Evolutionary conservation across 1,140 invertebrate genomes (phyloP).

Genomic region (Orius laevigatus): DNA sequence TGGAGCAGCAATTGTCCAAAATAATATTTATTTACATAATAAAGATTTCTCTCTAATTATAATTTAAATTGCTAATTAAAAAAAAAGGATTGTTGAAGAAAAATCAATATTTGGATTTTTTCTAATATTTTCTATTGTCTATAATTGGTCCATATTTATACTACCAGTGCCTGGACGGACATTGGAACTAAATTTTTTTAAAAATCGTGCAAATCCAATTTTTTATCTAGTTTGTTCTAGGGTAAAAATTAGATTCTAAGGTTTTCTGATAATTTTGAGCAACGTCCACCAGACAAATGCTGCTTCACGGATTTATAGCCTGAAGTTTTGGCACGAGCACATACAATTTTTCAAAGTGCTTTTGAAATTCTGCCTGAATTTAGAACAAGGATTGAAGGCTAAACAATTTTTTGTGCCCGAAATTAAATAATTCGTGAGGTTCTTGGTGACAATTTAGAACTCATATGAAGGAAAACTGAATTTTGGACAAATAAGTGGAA

Average conservation of each 20-base stretch:
- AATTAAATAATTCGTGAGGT: too few relatives aligned
- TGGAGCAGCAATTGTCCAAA: neutral
- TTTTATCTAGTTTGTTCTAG: neutral
- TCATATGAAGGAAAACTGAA: neutral
- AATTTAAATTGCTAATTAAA: too few relatives aligned
- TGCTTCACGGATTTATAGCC: slow-evolving; percentile 4
- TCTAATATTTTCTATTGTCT: slow-evolving; percentile 2
- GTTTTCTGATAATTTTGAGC: slow-evolving; percentile 1
- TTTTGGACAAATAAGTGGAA: too few relatives aligned
- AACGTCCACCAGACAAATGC: slow-evolving; percentile 5
- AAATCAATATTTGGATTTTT: too few relatives aligned
- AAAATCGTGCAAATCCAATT: neutral
- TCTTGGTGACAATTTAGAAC: too few relatives aligned
- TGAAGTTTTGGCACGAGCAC: neutral
- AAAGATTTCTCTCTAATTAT: neutral
- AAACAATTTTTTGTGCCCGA: neutral
- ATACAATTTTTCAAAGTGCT: neutral
- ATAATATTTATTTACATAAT: slow-evolving; percentile 1
- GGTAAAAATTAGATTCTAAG: neutral
- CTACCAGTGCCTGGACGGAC: slow-evolving; percentile 8
- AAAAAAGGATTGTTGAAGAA: neutral
- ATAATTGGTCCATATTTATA: slow-evolving; percentile 1
- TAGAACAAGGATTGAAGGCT: neutral
- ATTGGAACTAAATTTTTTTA: neutral
- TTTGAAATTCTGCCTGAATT: neutral